phyloP scores from a whole-genome alignment of 37 sponge, comb jelly and placozoan genomes.

The Eunapius fragilis region DNA sequence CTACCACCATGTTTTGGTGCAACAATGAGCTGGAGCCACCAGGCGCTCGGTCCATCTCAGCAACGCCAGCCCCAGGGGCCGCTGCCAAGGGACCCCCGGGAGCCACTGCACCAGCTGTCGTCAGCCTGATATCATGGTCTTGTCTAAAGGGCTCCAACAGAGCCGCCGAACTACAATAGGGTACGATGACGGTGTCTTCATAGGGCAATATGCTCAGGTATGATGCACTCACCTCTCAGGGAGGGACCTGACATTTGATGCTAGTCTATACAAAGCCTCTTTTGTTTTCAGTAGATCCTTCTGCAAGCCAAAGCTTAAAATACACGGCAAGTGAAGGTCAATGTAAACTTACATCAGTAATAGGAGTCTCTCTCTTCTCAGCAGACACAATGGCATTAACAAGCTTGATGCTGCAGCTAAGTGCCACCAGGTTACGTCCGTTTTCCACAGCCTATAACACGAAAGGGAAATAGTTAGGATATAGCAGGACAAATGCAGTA shows the following conservation, averaged over 20 bases:
- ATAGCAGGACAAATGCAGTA: background rate
- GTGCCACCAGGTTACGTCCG: constrained; percentile 79
- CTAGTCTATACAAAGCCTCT: constrained; percentile 67
- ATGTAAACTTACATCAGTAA: constrained; percentile 70
- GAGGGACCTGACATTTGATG: constrained; percentile 72
- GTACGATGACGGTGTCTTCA: background rate
- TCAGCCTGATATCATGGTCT: constrained; percentile 54
- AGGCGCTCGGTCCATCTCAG: constrained; percentile 60
- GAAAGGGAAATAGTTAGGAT: background rate
- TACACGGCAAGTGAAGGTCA: background rate
- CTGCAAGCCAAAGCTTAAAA: constrained; percentile 22
- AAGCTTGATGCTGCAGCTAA: constrained; percentile 86
- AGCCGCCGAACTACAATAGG: constrained; percentile 63
- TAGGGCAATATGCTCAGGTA: too few species aligned
- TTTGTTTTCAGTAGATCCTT: constrained; percentile 81
- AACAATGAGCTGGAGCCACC: constrained; percentile 31
- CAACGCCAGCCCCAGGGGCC: background rate
- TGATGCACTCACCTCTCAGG: constrained; percentile 73
- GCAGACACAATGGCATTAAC: constrained; percentile 81
- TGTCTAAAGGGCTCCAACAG: constrained; percentile 78
- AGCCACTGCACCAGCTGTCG: constrained; percentile 11
- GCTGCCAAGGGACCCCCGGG: background rate
- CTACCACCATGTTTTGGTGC: background rate
- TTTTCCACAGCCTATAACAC: constrained; percentile 65
- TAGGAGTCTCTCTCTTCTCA: constrained; percentile 84